Base-by-base conservation (phyloP, 37 sponge, comb jelly and placozoan genomes). In the Cladorhizidae sp. region DNA sequence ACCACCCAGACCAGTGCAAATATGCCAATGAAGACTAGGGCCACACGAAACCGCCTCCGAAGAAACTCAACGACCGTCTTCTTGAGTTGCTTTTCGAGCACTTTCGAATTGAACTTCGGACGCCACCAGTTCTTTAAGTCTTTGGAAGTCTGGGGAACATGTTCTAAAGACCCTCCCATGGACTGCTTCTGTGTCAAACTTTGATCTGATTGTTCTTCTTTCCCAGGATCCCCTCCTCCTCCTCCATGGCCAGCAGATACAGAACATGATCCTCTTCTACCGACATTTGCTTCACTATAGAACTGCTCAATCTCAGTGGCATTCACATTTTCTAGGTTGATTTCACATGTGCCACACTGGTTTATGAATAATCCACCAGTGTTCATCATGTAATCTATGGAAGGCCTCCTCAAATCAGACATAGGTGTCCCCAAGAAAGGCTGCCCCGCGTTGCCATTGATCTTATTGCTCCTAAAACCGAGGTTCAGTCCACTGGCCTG, bases 11-110 rank as follows among this genome's bases (percentile, higher is more conserved):
- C 52, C 18, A 87, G 77, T 0, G 89, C 26, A 52, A 88, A 92
- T 32, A 92, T 67, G 43, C 77, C 87, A 21, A 92, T 72, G 40
- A 88, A 77, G 28, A 84, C 23, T 31, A 84, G 71, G 14, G 93
- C 78, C 1, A 85, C 63, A 17, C 89, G 72, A 40, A 77, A 92
- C 7, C 93, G 74, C 25, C 76, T 69, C 20, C 80, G 80, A 23
- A 92, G 64, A 63, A 88, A 92, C 39, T 92, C 93, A 31, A 84
- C 76, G 29, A 84, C 86, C n/a, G 83, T 92, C 40, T 71, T 85
- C n/a, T 79, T 76, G 33, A 80, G 65, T 22, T 86, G 76, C 23
- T 57, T 71, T 65, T 93, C 93, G 25, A 93, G 64, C 5, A 86
- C 74, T 25, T 35, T 41, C 1, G 90, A 89, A 57, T 78, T 50